A percentile compares a stretch with the other conserved stretches of the same genome.
These are phyloP conservation scores for Ectemnius lituratus DNA, from an alignment of 2,888 invertebrate species.

Conservation along the genomic window DNA sequence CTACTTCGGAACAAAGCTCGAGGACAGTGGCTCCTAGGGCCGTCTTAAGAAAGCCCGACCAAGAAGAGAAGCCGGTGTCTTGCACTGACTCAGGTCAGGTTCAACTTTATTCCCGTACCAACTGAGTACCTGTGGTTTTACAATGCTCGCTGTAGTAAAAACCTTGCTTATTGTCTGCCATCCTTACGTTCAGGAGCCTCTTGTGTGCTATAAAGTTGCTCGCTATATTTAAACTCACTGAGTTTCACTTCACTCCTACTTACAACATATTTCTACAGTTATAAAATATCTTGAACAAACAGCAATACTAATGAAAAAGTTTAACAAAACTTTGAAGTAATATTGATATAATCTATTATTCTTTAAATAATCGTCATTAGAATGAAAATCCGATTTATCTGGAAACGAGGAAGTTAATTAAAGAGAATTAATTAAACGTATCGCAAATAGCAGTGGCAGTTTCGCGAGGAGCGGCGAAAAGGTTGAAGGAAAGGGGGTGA, in stretches of 20 bases:
- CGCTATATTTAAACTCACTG: too few species aligned
- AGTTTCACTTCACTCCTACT: too few species aligned
- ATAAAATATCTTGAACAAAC: too few species aligned
- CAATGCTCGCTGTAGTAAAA: not conserved
- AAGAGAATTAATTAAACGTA: too few species aligned
- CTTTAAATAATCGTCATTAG: too few species aligned
- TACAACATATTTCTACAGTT: too few species aligned
- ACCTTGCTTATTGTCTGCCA: not conserved
- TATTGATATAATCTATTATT: too few species aligned
- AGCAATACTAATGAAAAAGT: too few species aligned
- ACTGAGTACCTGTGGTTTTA: conserved; percentile 24
- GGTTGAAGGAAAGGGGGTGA: conserved; percentile 5
- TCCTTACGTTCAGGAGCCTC: not conserved
- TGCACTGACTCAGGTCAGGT: conserved; percentile 28
- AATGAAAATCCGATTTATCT: too few species aligned
- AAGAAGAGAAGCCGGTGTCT: conserved; percentile 28
- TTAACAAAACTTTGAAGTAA: too few species aligned
- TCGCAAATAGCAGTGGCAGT: not conserved
- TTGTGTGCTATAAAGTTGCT: too few species aligned
- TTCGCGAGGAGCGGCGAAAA: not conserved
- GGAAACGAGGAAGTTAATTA: too few species aligned
- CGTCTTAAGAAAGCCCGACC: not conserved
- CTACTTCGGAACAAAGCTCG: conserved; percentile 35
- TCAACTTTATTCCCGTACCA: not conserved
- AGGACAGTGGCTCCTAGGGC: conserved; percentile 17